Conservation (phyloP, 2,113 vertebrate genomes). For the Daboia siamensis region DNA sequence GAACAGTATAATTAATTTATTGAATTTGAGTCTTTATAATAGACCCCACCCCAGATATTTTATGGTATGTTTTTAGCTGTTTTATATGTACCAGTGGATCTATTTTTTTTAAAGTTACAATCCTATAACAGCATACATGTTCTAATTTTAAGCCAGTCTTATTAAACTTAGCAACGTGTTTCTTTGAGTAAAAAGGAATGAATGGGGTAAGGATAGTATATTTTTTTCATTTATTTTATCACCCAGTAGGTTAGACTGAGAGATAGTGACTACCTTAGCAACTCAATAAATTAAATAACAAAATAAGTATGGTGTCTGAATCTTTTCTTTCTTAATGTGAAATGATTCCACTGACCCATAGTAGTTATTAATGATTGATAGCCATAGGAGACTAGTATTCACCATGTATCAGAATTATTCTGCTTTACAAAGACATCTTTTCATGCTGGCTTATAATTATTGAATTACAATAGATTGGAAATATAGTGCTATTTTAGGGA, state of each 20-base stretch:
- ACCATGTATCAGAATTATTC: background rate
- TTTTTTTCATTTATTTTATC: background rate
- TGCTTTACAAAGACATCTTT: background rate
- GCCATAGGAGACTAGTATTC: background rate
- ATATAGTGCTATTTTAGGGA: background rate
- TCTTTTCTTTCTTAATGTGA: background rate
- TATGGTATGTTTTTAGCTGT: background rate
- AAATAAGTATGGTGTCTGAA: background rate
- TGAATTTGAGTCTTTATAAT: background rate
- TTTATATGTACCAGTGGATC: background rate
- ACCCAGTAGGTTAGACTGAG: background rate
- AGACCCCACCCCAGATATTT: background rate
- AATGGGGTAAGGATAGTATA: background rate
- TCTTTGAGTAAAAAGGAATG: background rate
- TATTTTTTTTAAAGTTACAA: background rate
- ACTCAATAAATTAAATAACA: too few species aligned
- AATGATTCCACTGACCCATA: background rate
- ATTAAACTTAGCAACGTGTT: background rate
- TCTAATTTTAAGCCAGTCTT: background rate
- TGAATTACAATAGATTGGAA: background rate
- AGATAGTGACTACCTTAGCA: background rate
- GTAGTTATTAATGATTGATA: background rate
- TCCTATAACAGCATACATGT: background rate
- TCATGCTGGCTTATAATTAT: background rate
- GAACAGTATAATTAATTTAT: background rate